Evolutionary conservation across 2,797 vertebrate species (phyloP).

Genomic region (Typhlichthys eigenmanni): DNA sequence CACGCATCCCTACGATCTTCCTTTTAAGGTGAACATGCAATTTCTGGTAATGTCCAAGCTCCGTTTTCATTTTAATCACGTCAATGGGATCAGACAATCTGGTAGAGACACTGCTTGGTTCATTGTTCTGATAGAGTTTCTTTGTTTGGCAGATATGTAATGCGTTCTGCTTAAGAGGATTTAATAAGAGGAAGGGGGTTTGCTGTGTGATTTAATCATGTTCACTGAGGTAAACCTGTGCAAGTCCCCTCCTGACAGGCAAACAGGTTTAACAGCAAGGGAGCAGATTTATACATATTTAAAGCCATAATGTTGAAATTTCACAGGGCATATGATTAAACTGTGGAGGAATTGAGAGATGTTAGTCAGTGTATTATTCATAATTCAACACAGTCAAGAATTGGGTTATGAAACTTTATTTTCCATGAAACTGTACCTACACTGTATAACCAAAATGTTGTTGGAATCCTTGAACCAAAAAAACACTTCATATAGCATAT

Average conservation of each 20-base stretch:
- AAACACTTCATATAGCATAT: too few species aligned
- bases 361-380: neutral
- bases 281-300: constrained; percentile 16
- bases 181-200: constrained; percentile 69
- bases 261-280: constrained; percentile 26
- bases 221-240: constrained; percentile 69
- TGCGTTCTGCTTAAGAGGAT: constrained; percentile 82
- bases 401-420: too few species aligned
- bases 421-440: too few species aligned
- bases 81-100: constrained; percentile 81
- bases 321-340: neutral
- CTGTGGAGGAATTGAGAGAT: constrained; percentile 1
- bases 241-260: constrained; percentile 57
- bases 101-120: constrained; percentile 52
- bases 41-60: constrained; percentile 76
- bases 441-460: too few species aligned
- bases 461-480: too few species aligned
- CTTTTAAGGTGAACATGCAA: constrained; percentile 77
- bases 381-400: too few species aligned
- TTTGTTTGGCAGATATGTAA: constrained; percentile 84
- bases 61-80: constrained; percentile 84
- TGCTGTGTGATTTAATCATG: constrained; percentile 81
- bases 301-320: constrained; percentile 20
- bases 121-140: constrained; percentile 83
- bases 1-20: constrained; percentile 58